Percentiles rank a stretch among this genome's conserved stretches.
Evolutionary conservation across 2,888 invertebrate species (phyloP).

Genomic region (Melikaiella ostensackeni): DNA sequence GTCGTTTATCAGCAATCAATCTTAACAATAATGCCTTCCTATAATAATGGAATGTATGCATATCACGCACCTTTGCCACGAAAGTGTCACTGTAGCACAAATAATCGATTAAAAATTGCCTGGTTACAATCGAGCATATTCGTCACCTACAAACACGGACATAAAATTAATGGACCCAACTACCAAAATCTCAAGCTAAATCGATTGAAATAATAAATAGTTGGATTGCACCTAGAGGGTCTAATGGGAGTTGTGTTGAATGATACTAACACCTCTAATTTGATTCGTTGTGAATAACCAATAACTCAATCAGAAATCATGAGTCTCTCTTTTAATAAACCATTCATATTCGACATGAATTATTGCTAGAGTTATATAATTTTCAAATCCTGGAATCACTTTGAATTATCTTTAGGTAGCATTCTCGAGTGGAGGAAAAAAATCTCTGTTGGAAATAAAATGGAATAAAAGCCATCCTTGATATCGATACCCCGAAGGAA

Average conservation of each 20-base stretch:
- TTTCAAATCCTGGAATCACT: not conserved
- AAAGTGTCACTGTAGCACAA: constrained; percentile 18
- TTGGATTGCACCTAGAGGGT: not conserved
- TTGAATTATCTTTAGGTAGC: no score
- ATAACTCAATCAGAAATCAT: not conserved
- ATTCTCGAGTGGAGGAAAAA: not conserved
- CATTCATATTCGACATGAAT: not conserved
- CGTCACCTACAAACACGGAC: not conserved
- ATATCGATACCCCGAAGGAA: constrained; percentile 14
- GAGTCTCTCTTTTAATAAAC: not conserved
- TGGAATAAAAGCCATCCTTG: not conserved
- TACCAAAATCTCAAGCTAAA: not conserved
- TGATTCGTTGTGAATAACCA: not conserved
- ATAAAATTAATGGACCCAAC: constrained; percentile 15
- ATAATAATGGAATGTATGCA: constrained; percentile 31
- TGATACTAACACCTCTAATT: not conserved
- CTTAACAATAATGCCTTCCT: constrained; percentile 13
- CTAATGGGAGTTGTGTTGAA: not conserved
- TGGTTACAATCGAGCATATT: constrained; percentile 17
- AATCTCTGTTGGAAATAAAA: not conserved
- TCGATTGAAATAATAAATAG: constrained; percentile 5
- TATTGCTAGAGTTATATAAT: not conserved
- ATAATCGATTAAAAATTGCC: constrained; percentile 35
- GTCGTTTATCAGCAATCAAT: not conserved
- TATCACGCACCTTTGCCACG: constrained; percentile 27